Percentiles rank a stretch among this genome's conserved stretches.
phyloP scores from a whole-genome alignment of 2,888 invertebrate species.

The Temnothorax rugatulus region DNA sequence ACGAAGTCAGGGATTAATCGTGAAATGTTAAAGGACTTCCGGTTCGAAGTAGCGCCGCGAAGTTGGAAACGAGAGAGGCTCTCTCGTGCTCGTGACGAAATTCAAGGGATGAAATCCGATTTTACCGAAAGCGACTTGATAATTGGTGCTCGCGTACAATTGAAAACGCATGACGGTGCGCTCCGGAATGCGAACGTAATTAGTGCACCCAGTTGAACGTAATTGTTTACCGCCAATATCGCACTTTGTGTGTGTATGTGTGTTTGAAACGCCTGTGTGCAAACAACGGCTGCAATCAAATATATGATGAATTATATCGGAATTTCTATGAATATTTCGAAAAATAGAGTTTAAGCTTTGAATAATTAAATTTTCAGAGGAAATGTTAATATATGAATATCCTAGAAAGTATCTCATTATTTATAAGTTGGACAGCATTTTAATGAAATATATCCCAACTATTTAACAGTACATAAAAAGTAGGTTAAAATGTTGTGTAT shows the following conservation, averaged over 20 bases:
- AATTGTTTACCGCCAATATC: constrained; percentile 46
- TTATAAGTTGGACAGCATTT: background rate
- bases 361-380: background rate
- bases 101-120: constrained; percentile 28
- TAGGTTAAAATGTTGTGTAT: background rate
- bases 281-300: constrained; percentile 10
- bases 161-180: constrained; percentile 40
- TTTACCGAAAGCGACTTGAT: constrained; percentile 34
- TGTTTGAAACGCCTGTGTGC: background rate
- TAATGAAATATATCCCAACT: background rate
- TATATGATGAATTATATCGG: constrained; percentile 1
- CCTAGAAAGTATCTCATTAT: background rate
- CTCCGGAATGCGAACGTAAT: constrained; percentile 45
- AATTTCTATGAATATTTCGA: background rate
- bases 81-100: background rate
- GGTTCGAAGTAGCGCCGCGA: constrained; percentile 1
- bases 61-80: constrained; percentile 17
- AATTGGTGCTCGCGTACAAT: constrained; percentile 34
- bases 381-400: background rate
- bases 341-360: background rate
- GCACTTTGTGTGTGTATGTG: background rate
- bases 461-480: background rate
- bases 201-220: constrained; percentile 45
- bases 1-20: background rate
- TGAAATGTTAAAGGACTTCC: constrained; percentile 11